phyloP scores from a whole-genome alignment of 2,888 invertebrate species.

The Chelonus formosanus region DNA sequence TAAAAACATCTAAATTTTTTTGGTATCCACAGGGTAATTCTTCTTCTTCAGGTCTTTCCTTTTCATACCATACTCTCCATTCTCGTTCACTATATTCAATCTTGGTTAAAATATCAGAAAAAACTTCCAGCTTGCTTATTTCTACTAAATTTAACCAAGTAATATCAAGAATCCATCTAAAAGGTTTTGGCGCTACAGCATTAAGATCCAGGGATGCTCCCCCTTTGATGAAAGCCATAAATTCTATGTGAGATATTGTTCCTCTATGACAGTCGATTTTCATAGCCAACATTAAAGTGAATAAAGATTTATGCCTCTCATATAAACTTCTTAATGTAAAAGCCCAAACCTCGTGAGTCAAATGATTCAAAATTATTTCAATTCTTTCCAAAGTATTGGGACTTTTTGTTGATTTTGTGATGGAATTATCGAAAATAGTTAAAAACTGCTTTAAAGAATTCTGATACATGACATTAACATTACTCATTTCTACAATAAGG shows the following conservation, averaged over 20 bases:
- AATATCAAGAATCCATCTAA: constrained; percentile 93
- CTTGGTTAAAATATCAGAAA: constrained; percentile 81
- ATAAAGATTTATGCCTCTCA: constrained; percentile 90
- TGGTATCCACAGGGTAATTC: constrained; percentile 91
- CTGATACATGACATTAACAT: constrained; percentile 97
- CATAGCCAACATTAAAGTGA: constrained; percentile 93
- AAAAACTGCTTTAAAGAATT: constrained; percentile 95
- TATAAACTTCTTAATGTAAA: constrained; percentile 93
- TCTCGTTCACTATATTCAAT: constrained; percentile 87
- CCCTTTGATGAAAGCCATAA: constrained; percentile 95
- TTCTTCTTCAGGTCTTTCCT: constrained; percentile 91
- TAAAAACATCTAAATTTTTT: constrained; percentile 84
- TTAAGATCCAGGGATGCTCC: constrained; percentile 94
- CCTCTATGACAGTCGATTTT: constrained; percentile 91
- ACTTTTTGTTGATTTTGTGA: constrained; percentile 88
- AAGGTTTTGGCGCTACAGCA: constrained; percentile 91
- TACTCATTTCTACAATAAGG: constrained; percentile 96
- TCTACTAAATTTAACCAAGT: constrained; percentile 97
- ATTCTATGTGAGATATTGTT: constrained; percentile 87
- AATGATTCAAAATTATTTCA: constrained; percentile 84
- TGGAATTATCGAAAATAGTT: constrained; percentile 91
- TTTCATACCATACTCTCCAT: constrained; percentile 92
- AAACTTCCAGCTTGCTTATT: constrained; percentile 84
- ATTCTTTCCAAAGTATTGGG: constrained; percentile 87
- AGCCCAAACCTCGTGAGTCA: constrained; percentile 92